phyloP scores from a whole-genome alignment of 2,113 vertebrate genomes.

The Theristicus caerulescens region DNA sequence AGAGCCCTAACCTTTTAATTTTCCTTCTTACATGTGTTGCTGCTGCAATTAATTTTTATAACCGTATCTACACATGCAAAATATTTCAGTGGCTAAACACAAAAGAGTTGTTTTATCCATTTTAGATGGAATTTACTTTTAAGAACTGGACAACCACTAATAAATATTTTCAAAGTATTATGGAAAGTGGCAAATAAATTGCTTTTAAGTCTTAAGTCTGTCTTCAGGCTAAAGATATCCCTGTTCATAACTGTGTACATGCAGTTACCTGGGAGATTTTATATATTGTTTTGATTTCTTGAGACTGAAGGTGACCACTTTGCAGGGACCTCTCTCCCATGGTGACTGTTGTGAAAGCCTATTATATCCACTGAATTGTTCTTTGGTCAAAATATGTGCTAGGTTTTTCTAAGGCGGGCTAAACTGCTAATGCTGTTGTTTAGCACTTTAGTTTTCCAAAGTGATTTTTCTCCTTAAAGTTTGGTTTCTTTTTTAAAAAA shows the following conservation, averaged over 20 bases:
- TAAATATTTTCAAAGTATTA: background rate
- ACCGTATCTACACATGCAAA: background rate
- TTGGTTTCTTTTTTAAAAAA: background rate
- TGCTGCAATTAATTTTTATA: constrained; percentile 23
- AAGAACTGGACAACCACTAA: background rate
- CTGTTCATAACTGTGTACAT: background rate
- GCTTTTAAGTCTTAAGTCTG: background rate
- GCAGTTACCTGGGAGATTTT: background rate
- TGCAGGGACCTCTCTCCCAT: background rate
- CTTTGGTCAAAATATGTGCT: background rate
- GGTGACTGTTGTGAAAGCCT: background rate
- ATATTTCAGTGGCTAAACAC: background rate
- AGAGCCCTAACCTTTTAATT: constrained; percentile 9
- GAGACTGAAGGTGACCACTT: background rate
- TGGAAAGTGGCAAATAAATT: background rate
- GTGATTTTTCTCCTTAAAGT: background rate
- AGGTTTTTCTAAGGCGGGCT: background rate
- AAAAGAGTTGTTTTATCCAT: background rate
- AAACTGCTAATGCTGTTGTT: background rate
- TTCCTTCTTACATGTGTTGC: background rate
- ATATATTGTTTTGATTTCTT: background rate
- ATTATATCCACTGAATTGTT: background rate
- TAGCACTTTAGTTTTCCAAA: background rate
- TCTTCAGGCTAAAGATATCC: background rate
- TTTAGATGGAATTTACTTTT: background rate